phyloP scores from a whole-genome alignment of 2,888 invertebrate species.

The Caenorhabditis uteleia region DNA sequence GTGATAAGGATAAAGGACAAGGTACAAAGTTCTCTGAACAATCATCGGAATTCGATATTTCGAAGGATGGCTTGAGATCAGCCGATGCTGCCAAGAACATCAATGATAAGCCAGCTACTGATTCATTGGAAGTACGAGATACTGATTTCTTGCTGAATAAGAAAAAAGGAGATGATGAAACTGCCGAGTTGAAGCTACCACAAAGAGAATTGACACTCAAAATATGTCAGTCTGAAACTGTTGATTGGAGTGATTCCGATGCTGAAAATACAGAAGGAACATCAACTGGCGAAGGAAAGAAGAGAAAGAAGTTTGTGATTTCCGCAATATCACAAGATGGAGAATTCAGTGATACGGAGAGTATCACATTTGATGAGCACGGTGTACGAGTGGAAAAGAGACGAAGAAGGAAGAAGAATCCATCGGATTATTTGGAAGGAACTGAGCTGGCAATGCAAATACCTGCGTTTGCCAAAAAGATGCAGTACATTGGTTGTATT shows the following conservation, averaged over 20 bases:
- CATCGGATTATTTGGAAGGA: conserved; percentile 13
- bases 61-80: not conserved
- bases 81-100: not conserved
- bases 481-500: conserved; percentile 44
- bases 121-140: conserved; percentile 15
- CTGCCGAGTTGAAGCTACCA: conserved; percentile 3
- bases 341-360: conserved; percentile 38
- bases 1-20: conserved; percentile 9
- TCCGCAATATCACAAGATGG: conserved; percentile 39
- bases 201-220: conserved; percentile 24
- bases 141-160: conserved; percentile 7
- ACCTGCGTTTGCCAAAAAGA: conserved; percentile 36
- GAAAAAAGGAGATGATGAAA: conserved; percentile 7
- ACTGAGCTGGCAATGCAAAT: conserved; percentile 25
- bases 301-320: conserved; percentile 36
- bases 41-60: conserved; percentile 14
- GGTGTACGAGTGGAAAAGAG: conserved; percentile 26
- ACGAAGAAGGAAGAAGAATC: conserved; percentile 18
- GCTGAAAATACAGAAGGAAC: conserved; percentile 18
- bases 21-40: conserved; percentile 20
- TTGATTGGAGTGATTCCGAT: conserved; percentile 17
- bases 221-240: conserved; percentile 27
- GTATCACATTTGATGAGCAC: conserved; percentile 37
- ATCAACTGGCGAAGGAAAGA: conserved; percentile 11
- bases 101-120: not conserved